Percentiles rank a stretch among this genome's conserved stretches.
Conservation (phyloP, 1,140 invertebrate genomes). For the Pseudomyrmex pallidus region DNA sequence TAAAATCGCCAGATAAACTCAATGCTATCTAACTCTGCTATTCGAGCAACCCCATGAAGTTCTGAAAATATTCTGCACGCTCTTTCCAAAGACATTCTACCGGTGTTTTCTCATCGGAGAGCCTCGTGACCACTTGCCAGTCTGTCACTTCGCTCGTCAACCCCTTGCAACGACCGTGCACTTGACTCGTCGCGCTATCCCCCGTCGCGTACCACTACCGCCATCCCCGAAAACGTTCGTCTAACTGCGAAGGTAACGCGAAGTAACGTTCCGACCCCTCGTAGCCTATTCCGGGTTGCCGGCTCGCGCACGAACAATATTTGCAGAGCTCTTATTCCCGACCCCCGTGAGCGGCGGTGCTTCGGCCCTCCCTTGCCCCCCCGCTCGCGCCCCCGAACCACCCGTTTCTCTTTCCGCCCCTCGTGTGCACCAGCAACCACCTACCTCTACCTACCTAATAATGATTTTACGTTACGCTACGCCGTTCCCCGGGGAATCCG, state of each 20-base stretch:
- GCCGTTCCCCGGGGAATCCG: slow-evolving; percentile 83
- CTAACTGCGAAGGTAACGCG: slow-evolving; percentile 74
- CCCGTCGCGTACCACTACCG: slow-evolving; percentile 25
- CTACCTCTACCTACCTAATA: slow-evolving; percentile 83
- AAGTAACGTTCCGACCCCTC: slow-evolving; percentile 70
- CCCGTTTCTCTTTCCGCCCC: slow-evolving; percentile 67
- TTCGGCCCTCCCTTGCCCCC: slow-evolving; percentile 36
- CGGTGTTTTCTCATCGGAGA: slow-evolving; percentile 71
- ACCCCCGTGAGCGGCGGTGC: slow-evolving; percentile 66
- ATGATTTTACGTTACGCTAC: slow-evolving; percentile 85
- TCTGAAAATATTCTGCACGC: slow-evolving; percentile 45
- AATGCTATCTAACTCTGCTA: slow-evolving; percentile 36
- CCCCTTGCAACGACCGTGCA: slow-evolving; percentile 72
- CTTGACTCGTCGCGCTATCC: slow-evolving; percentile 76
- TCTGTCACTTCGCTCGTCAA: slow-evolving; percentile 76
- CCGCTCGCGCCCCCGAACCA: slow-evolving; percentile 37
- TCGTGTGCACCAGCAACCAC: slow-evolving; percentile 78
- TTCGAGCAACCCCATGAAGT: not conserved
- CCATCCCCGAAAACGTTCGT: slow-evolving; percentile 64
- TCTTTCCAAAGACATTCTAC: slow-evolving; percentile 51
- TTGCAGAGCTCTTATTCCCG: slow-evolving; percentile 84
- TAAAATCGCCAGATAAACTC: not conserved
- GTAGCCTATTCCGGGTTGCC: slow-evolving; percentile 70
- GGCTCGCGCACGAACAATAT: slow-evolving; percentile 83
- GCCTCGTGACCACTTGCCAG: slow-evolving; percentile 77